Percentiles rank a stretch among this genome's conserved stretches.
phyloP scores from a whole-genome alignment of 37 sponge, comb jelly and placozoan species.

The Beroe ovata region DNA sequence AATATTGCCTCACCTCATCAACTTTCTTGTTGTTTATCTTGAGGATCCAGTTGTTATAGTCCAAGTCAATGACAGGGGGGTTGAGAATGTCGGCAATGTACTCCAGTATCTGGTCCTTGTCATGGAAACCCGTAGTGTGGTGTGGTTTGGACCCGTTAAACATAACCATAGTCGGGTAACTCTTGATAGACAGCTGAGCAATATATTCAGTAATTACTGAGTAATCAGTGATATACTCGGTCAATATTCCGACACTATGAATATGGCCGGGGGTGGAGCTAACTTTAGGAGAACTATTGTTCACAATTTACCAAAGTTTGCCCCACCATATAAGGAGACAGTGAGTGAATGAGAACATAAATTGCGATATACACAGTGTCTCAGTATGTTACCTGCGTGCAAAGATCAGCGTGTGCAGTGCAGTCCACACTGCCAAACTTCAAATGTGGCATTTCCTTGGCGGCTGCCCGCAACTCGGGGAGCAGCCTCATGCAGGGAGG shows the following conservation, averaged over 20 bases:
- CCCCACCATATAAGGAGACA: too few species aligned
- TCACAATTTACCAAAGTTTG: too few species aligned
- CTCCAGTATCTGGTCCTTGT: slow-evolving; percentile 1
- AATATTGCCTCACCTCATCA: slow-evolving; percentile 55
- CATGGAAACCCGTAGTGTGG: slow-evolving; percentile 27
- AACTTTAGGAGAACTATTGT: too few species aligned
- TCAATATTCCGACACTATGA: too few species aligned
- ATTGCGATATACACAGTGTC: too few species aligned
- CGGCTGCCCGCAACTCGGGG: slow-evolving; percentile 67
- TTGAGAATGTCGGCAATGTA: slow-evolving; percentile 32
- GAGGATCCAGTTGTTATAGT: neutral
- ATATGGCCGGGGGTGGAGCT: too few species aligned
- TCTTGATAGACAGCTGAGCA: slow-evolving; percentile 17
- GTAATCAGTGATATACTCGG: too few species aligned
- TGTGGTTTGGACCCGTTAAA: slow-evolving; percentile 19
- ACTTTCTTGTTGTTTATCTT: slow-evolving; percentile 23
- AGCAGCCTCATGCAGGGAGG: slow-evolving; percentile 69
- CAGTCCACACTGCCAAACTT: slow-evolving; percentile 72
- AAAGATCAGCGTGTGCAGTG: slow-evolving; percentile 62
- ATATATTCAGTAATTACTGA: too few species aligned
- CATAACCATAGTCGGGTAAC: slow-evolving; percentile 45
- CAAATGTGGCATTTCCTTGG: slow-evolving; percentile 37
- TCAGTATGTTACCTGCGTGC: slow-evolving; percentile 50
- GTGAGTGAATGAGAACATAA: too few species aligned
- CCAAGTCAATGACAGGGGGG: slow-evolving; percentile 27